phyloP scores from a whole-genome alignment of 1,140 invertebrate genomes.

The Anastrepha ludens region DNA sequence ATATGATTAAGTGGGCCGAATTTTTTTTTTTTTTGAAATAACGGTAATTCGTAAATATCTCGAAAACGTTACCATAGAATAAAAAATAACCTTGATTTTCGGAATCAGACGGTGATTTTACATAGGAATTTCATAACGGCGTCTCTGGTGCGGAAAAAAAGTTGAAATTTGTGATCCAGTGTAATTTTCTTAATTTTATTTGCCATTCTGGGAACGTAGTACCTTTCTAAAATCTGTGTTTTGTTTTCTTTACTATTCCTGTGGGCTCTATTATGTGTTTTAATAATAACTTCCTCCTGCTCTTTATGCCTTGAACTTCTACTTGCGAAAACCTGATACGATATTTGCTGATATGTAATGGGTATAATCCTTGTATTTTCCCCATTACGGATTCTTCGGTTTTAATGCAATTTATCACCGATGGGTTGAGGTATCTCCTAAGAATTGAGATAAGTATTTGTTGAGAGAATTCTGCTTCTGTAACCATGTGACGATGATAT shows the following conservation, averaged over 20 bases:
- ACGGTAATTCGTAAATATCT: no score
- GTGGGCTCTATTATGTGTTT: slow-evolving; percentile 1
- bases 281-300: neutral
- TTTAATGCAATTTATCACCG: slow-evolving; percentile 41
- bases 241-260: slow-evolving; percentile 27
- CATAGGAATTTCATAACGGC: no score
- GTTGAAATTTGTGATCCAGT: no score
- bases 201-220: neutral
- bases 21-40: no score
- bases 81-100: no score
- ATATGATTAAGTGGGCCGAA: no score
- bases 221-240: slow-evolving; percentile 14
- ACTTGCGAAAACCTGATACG: slow-evolving; percentile 53
- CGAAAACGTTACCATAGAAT: no score
- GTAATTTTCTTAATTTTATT: slow-evolving; percentile 51
- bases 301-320: slow-evolving; percentile 55
- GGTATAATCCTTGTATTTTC: slow-evolving; percentile 52
- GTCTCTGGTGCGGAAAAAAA: no score
- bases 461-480: no score
- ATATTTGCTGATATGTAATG: slow-evolving; percentile 57
- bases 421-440: slow-evolving; percentile 54
- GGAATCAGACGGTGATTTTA: no score
- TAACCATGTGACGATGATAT: no score
- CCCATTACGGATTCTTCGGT: slow-evolving; percentile 15
- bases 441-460: neutral